These are phyloP conservation scores for Rhynchonema sp. DNA, from an alignment of 2,888 invertebrate species.

Conservation along the genomic window DNA sequence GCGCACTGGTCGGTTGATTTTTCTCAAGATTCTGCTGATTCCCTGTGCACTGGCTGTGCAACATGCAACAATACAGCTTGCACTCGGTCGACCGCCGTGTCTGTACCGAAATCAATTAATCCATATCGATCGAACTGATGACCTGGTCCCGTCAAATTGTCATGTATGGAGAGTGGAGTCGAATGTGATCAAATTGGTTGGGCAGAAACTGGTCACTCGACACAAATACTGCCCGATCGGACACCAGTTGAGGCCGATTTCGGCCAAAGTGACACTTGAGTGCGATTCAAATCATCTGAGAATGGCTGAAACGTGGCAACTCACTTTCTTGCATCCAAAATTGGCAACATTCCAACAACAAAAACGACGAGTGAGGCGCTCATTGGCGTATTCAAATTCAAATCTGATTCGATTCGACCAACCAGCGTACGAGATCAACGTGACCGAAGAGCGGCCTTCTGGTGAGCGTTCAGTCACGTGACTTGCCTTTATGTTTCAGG, in stretches of 20 bases:
- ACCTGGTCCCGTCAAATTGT: background rate
- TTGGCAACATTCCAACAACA: background rate
- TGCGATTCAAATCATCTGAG: too few relatives aligned
- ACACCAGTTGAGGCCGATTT: background rate
- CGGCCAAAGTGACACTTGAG: background rate
- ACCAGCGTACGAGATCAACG: conserved; percentile 39
- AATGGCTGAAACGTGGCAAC: too few relatives aligned
- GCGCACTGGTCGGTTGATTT: too few relatives aligned
- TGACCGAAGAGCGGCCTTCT: conserved; percentile 37
- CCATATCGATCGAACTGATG: background rate
- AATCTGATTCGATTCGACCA: conserved; percentile 36
- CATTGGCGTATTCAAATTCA: too few relatives aligned
- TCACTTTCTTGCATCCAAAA: background rate
- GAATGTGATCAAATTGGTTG: background rate
- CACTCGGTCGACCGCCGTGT: background rate
- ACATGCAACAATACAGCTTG: too few relatives aligned
- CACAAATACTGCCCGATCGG: background rate
- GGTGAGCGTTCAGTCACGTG: too few relatives aligned
- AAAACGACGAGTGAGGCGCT: background rate
- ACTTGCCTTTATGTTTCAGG: too few relatives aligned
- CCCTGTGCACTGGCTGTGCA: too few relatives aligned
- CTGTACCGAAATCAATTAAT: background rate
- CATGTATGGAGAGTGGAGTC: background rate
- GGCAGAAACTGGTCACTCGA: background rate
- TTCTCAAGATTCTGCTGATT: too few relatives aligned